Evolutionary conservation across 2,888 invertebrate species (phyloP), one percentile per base, ranked within the genome.

Genomic region (Phengaris arion): DNA sequence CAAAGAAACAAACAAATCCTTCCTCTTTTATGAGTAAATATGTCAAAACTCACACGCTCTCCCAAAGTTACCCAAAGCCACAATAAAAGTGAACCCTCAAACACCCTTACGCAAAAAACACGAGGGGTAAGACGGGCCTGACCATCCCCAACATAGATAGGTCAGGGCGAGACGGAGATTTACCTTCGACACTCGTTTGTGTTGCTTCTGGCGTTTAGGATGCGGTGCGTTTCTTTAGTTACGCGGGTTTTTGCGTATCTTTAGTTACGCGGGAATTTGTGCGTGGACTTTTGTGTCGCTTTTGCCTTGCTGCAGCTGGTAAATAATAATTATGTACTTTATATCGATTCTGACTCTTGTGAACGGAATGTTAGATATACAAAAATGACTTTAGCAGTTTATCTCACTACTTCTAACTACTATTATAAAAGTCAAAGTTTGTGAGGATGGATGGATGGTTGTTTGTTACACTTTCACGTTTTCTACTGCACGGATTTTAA

Each of bases 71-170:
- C 35, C 64, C 64, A 35, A 64, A 64, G 2, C 35, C 10, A 64
- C 64, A 64, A 45, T 64, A 64, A 64, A 64, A 64, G 35, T 64
- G 12, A 45, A 45, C 64, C 69, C 54, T 22, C 74, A 64, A 68
- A 55, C 68, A 59, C 57, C 68, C 46, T 73, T 52, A 64, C 52
- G 77, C 83, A 83, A 83, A 83, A 82, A 80, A 78, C 79, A 79
- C 64, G 64, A 59, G 64, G 59, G 64, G 64, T 64, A 64, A 64
- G 64, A 81, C 80, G 79, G 81, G 82, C 85, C 82, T 82, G 86
- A 86, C 88, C 88, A 84, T 82, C 86, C 86, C 82, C 84, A 88
- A 88, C 85, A 79, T 88, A 88, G 88, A 79, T 88, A 88, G 88
- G 88, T 88, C 88, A 88, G 87, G 88, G 86, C 6, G 59, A 48